Conservation (phyloP, 2,888 invertebrate genomes). For the Chirona hameri region DNA sequence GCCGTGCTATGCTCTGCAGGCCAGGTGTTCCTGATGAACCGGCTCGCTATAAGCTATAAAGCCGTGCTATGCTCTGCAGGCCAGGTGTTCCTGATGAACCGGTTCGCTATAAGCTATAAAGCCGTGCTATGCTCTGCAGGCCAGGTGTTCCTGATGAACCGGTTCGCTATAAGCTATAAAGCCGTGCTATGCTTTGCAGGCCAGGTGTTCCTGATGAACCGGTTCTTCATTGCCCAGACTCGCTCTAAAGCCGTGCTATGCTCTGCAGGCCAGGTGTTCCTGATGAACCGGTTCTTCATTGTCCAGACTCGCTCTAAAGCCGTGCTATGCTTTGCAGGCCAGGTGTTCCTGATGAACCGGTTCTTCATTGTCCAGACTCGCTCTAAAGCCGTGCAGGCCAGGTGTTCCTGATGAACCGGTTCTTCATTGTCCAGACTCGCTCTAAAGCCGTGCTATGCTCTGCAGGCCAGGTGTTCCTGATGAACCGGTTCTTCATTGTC, state of each 20-base stretch:
- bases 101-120: slow-evolving; percentile 59
- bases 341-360: slow-evolving; percentile 92
- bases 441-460: slow-evolving; percentile 39
- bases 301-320: slow-evolving; percentile 31
- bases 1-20: slow-evolving; percentile 55
- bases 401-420: slow-evolving; percentile 92
- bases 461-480: slow-evolving; percentile 91
- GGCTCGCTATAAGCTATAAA: slow-evolving; percentile 59
- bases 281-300: slow-evolving; percentile 79
- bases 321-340: slow-evolving; percentile 59
- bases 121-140: slow-evolving; percentile 55
- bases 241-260: slow-evolving; percentile 30
- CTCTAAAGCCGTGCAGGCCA: slow-evolving; percentile 57
- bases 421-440: slow-evolving; percentile 47
- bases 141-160: slow-evolving; percentile 94
- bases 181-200: slow-evolving; percentile 55
- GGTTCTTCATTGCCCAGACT: slow-evolving; percentile 54
- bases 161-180: slow-evolving; percentile 59
- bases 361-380: slow-evolving; percentile 52
- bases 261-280: slow-evolving; percentile 84
- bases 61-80: slow-evolving; percentile 55
- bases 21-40: slow-evolving; percentile 94
- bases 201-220: slow-evolving; percentile 94
- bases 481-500: slow-evolving; percentile 70
- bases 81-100: slow-evolving; percentile 94